phyloP scores from a whole-genome alignment of 2,888 invertebrate species.

The Tinea pellionella region DNA sequence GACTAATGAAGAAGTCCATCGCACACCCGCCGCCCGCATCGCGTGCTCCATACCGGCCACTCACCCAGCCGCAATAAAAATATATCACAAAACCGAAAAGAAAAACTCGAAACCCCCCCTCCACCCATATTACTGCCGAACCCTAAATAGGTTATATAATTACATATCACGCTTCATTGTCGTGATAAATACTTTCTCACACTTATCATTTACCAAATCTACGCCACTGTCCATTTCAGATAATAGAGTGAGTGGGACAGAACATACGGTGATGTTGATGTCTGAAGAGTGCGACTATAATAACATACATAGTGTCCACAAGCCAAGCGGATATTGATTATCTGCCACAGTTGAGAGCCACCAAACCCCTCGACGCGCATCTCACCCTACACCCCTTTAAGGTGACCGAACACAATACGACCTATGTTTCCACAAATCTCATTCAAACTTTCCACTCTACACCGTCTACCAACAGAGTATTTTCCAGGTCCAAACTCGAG shows the following conservation, averaged over 20 bases:
- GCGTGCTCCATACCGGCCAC: constrained; percentile 36
- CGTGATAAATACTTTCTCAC: constrained; percentile 70
- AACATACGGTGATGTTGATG: constrained; percentile 24
- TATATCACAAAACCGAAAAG: constrained; percentile 37
- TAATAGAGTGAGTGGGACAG: constrained; percentile 55
- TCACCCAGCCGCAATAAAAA: constrained; percentile 43
- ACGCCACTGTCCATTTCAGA: constrained; percentile 70
- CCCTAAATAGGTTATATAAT: constrained; percentile 63
- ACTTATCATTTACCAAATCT: constrained; percentile 70
- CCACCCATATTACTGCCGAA: constrained; percentile 38
- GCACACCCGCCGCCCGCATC: constrained; percentile 38
- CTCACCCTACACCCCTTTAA: constrained; percentile 27
- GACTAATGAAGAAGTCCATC: constrained; percentile 32
- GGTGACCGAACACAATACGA: constrained; percentile 28
- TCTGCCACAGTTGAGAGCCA: constrained; percentile 70
- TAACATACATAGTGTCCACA: constrained; percentile 71
- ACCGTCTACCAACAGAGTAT: constrained; percentile 29
- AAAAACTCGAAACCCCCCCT: constrained; percentile 20
- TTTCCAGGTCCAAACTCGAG: constrained; percentile 28
- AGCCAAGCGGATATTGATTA: constrained; percentile 72
- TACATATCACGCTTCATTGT: constrained; percentile 68
- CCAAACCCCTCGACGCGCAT: constrained; percentile 36
- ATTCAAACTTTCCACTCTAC: constrained; percentile 37
- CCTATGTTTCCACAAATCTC: constrained; percentile 29
- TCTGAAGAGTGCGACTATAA: constrained; percentile 44